Base-by-base conservation (phyloP, 2,797 vertebrate genomes). In the Microcaecilia unicolor region DNA sequence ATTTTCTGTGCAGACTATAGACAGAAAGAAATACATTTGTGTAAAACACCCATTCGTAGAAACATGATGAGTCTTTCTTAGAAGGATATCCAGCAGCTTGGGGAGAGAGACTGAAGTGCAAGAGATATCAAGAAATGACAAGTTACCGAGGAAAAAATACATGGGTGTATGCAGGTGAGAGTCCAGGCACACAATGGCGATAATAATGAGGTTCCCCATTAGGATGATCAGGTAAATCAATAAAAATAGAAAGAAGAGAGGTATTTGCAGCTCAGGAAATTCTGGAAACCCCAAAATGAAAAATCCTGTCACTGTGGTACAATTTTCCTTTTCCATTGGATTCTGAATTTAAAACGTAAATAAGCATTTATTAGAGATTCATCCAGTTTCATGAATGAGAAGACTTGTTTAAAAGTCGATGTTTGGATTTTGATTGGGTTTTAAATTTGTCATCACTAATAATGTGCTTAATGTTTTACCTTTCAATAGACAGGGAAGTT, bases 201-300 rank as follows among this genome's bases (percentile, higher is more conserved):
- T 37, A 22, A 45, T 56, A 12, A 22, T 37, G 23, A 38, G 1
- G 15, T n/a, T n/a, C n/a, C n/a, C n/a, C n/a, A n/a, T n/a, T n/a
- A n/a, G n/a, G n/a, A n/a, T n/a, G n/a, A n/a, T n/a, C n/a, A n/a
- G n/a, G n/a, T n/a, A n/a, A n/a, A n/a, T 15, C 16, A 34, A 22
- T 4, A 54, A 28, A 18, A 64, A 54, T 8, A 40, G 3, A 4
- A 13, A 34, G n/a, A 44, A 59, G 9, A 56, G 44, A 4, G 38
- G 18, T 12, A 25, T 18, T 6, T 57, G 52, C 8, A 51, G 2
- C 6, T 60, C 12, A 9, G 40, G 17, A 8, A 49, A 54, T 13
- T 28, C 23, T 11, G 54, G 61, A 31, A 61, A 61, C 2, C 44
- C 62, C 6, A 47, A 20, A 9, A 64, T 51, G 20, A n/a, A n/a